Evolutionary conservation across 1,140 invertebrate genomes (phyloP), one percentile per base, ranked within the genome.

Genomic region (Plectus sambesii): DNA sequence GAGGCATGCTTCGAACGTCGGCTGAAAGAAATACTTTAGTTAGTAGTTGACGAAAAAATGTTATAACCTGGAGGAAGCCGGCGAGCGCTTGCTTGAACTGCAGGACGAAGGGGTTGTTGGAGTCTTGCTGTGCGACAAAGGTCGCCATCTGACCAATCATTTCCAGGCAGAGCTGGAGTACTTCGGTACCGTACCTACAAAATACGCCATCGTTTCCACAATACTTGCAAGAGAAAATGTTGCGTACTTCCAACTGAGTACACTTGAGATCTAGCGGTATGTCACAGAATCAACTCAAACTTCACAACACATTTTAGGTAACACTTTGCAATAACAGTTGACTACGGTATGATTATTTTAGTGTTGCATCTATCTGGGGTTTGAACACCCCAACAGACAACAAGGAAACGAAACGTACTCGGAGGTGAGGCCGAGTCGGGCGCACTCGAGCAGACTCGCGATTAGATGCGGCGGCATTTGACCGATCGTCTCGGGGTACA

Each of bases 401-500:
- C n/a, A 44, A 12, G 8, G 20, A 46, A n/a, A 12, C 9, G 48
- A 8, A 12, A 19, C 36, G 12, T 27, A 52, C 50, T 37, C 36
- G 41, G 25, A 53, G 30, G 36, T 26, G 36, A 53, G 6, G 50
- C 12, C 5, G 51, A 40, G 12, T 53, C 17, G 29, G 50, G 36
- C 12, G n/a, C n/a, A n/a, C n/a, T n/a, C n/a, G n/a, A n/a, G n/a
- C n/a, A n/a, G n/a, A n/a, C n/a, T n/a, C n/a, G n/a, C n/a, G n/a
- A n/a, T n/a, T n/a, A 53, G 24, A 6, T 53, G 20, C 23, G 33
- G 39, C 24, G 36, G 37, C 29, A 49, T 49, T 4, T 41, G 23
- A 3, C 29, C 38, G 5, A 53, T 40, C 2, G 47, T 24, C 38
- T 56, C 54, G 5, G 54, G 52, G 20, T 41, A 56, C 26, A 56